Conservation (phyloP, 1,140 invertebrate species). For the Piezodorus guildinii region DNA sequence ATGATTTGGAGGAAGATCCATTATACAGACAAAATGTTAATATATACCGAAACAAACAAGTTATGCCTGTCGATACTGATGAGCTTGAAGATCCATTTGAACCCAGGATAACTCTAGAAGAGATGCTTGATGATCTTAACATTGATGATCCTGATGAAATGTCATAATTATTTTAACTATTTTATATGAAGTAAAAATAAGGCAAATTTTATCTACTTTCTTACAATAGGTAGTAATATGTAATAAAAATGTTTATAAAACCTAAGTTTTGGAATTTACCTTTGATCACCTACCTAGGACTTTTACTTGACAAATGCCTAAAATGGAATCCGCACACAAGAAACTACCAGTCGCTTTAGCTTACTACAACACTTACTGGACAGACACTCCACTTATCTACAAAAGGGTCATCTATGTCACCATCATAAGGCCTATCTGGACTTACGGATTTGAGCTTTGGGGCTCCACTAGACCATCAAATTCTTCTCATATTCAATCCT, state of each 20-base stretch:
- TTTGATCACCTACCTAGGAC: too few relatives aligned
- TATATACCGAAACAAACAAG: conserved; percentile 71
- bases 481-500: too few relatives aligned
- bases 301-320: too few relatives aligned
- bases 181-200: conserved; percentile 3
- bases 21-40: conserved; percentile 81
- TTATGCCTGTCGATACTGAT: conserved; percentile 46
- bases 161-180: conserved; percentile 3
- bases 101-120: conserved; percentile 82
- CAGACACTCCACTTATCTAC: too few relatives aligned
- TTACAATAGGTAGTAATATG: background rate
- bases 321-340: too few relatives aligned
- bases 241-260: background rate
- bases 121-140: conserved; percentile 94
- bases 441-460: too few relatives aligned
- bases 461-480: too few relatives aligned
- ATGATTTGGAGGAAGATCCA: conserved; percentile 93
- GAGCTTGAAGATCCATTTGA: conserved; percentile 53
- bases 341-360: too few relatives aligned
- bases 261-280: too few relatives aligned
- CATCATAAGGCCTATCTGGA: too few relatives aligned
- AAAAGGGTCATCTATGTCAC: too few relatives aligned
- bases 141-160: conserved; percentile 49
- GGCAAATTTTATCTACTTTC: background rate
- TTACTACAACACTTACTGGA: too few relatives aligned